Percentiles rank a stretch among this genome's conserved stretches.
Conservation (phyloP, 2,797 vertebrate genomes). For the Botia kubotai region DNA sequence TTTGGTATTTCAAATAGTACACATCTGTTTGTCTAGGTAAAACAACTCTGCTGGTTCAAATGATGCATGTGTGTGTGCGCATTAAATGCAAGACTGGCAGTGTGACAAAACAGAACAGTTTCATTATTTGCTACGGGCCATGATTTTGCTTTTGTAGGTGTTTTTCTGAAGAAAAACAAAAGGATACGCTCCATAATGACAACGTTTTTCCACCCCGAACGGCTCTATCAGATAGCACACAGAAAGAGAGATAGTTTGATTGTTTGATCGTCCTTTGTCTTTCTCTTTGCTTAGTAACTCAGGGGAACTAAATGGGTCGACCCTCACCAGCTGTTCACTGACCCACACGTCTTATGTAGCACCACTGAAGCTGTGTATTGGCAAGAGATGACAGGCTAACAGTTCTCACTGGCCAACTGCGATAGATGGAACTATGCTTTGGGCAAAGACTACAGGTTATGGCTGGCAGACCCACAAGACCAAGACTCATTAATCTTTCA, state of each 20-base stretch:
- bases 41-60: neutral
- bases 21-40: conserved; percentile 10
- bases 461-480: conserved; percentile 50
- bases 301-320: conserved; percentile 47
- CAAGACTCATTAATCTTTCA: conserved; percentile 54
- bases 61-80: conserved; percentile 10
- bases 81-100: conserved; percentile 15
- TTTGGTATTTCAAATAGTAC: conserved; percentile 10
- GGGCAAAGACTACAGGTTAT: conserved; percentile 47
- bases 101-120: conserved; percentile 1
- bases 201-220: neutral
- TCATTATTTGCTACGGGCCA: neutral
- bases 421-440: conserved; percentile 22
- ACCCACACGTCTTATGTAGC: conserved; percentile 59
- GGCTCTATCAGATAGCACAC: neutral
- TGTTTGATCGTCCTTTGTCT: conserved; percentile 11
- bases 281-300: conserved; percentile 62
- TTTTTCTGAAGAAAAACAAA: conserved; percentile 35
- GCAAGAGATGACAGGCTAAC: conserved; percentile 48
- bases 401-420: conserved; percentile 3
- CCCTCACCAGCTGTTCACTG: conserved; percentile 72
- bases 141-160: conserved; percentile 1
- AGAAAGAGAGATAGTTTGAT: conserved; percentile 8
- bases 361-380: conserved; percentile 45
- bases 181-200: conserved; percentile 24